These are phyloP conservation scores for Molossus molossus DNA, from an alignment of 2,797 vertebrate genomes.

Conservation along the genomic window DNA sequence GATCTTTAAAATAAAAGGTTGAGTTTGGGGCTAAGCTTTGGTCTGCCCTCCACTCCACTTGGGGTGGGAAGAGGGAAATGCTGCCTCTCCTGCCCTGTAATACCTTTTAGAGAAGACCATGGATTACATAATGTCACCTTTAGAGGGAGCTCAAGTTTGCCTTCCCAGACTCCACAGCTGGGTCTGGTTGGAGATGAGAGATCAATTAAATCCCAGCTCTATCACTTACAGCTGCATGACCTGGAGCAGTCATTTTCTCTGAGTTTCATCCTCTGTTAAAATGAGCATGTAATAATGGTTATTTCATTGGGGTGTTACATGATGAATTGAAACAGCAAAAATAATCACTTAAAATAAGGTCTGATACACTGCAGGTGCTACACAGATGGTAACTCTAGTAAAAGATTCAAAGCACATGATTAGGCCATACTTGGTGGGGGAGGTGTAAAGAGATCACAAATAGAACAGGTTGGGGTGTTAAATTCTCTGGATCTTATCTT, in stretches of 20 bases:
- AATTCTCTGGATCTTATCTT: background rate
- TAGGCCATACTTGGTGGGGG: background rate
- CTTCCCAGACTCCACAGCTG: background rate
- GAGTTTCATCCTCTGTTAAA: conserved; percentile 37
- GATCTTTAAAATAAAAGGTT: background rate
- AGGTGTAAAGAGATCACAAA: conserved; percentile 48
- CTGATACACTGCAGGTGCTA: conserved; percentile 49
- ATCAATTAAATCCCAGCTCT: background rate
- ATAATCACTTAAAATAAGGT: conserved; percentile 41
- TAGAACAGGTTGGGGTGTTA: background rate
- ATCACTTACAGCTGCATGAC: background rate
- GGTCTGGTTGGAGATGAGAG: background rate
- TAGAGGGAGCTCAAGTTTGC: background rate
- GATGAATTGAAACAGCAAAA: conserved; percentile 62
- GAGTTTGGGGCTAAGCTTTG: background rate
- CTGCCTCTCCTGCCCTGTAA: background rate
- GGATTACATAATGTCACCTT: background rate
- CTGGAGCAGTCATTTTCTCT: background rate
- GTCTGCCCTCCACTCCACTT: conserved; percentile 57
- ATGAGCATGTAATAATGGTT: background rate
- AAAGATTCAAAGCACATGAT: conserved; percentile 54
- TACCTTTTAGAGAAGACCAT: background rate
- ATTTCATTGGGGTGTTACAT: background rate
- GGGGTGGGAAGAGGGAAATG: background rate
- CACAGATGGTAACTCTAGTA: conserved; percentile 44